A percentile compares a stretch with the other conserved stretches of the same genome.
These are phyloP conservation scores for Gorsachius magnificus DNA, from an alignment of 2,797 vertebrate species.

Conservation along the genomic window DNA sequence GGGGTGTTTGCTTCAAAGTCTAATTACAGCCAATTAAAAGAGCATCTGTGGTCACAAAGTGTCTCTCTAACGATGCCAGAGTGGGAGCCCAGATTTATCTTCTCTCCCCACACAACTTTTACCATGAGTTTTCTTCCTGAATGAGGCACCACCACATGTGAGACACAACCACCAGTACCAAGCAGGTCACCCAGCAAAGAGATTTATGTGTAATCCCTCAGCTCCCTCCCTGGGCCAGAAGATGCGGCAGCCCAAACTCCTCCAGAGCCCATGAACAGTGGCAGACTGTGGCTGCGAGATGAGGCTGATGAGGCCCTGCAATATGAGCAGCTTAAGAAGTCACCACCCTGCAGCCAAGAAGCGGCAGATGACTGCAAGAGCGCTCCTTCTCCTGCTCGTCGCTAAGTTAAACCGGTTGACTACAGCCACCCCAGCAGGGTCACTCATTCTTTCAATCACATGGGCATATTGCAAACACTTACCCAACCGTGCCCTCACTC, in stretches of 20 bases:
- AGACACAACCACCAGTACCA: not conserved
- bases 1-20: not conserved
- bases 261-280: not conserved
- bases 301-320: not conserved
- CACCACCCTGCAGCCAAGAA: not conserved
- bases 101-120: not conserved
- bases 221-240: not conserved
- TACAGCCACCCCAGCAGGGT: not conserved
- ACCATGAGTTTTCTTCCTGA: not conserved
- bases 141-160: accelerated
- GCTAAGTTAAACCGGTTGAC: not conserved
- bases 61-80: not conserved
- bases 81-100: not conserved
- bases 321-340: accelerated
- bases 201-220: not conserved
- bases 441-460: not conserved
- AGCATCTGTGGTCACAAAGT: not conserved
- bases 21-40: constrained; percentile 19
- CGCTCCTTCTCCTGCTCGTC: accelerated
- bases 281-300: accelerated
- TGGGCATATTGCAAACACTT: not conserved
- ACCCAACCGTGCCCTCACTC: not conserved
- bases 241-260: not conserved
- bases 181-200: not conserved
- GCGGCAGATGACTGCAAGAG: accelerated